Base-by-base conservation (phyloP, 2,888 invertebrate species). In the Tenodera sinensis region DNA sequence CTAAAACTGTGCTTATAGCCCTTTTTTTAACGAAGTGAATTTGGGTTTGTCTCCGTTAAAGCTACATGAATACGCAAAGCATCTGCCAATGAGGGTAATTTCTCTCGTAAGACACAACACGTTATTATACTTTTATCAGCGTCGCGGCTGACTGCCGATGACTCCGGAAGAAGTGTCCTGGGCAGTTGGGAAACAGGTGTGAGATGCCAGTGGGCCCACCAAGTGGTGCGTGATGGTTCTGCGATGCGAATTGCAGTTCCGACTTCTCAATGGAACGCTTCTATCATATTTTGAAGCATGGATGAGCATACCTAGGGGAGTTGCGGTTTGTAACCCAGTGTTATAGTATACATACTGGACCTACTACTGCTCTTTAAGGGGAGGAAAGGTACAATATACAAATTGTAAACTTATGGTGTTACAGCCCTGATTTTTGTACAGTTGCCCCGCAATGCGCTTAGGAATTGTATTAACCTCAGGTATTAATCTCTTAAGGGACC, bases 231-330 rank as follows among this genome's bases (percentile, higher is more conserved):
- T 25, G 42, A 85, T 85, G 85, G 85, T 9, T 54, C 85, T 85
- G 28, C 85, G 81, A 86, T 86, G 86, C 28, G 71, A 81, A 85
- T 47, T 85, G 54, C 15, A 2, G 54, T 71, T 71, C 54, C 54
- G 25, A 85, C 42, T 85, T 85, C n/a, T 85, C 47, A 85, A 85
- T 85, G 85, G 85, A 42, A 71, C 20, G n/a, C 27, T 54, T 28
- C 27, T 85, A 54, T 20, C 54, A 86, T 28, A 30, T 86, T 71
- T 86, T 86, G 71, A 86, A 86, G 86, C 86, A 28, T 86, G 86
- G 71, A 86, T 54, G 86, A 81, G 28, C 86, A 86, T 28, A 20
- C 28, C 9, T 28, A 85, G 85, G 20, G 54, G 54, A 81, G 28
- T 28, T 28, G 81, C 14, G 20, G 28, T 71, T 81, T 28, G 28